Conservation (phyloP, 2,888 invertebrate genomes). For the Carpatolechia fugitivella region DNA sequence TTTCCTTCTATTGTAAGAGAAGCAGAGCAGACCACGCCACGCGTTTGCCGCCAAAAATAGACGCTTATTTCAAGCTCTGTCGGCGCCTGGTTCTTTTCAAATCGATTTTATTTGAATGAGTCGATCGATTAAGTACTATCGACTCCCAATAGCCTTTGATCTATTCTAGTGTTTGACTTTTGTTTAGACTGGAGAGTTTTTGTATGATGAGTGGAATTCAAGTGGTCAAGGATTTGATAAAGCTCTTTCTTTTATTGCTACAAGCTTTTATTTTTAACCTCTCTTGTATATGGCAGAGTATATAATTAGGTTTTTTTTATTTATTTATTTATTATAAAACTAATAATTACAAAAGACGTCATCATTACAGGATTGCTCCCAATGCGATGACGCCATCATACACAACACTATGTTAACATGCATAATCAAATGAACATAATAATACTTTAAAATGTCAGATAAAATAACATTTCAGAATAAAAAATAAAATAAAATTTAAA, state of each 20-base stretch:
- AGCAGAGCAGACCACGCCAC: conserved; percentile 28
- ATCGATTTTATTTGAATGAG: conserved; percentile 28
- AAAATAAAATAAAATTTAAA: too few species aligned
- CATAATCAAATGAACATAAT: too few species aligned
- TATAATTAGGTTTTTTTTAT: too few species aligned
- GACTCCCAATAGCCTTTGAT: conserved; percentile 10
- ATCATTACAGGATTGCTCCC: too few species aligned
- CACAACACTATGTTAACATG: too few species aligned
- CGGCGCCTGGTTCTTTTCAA: conserved; percentile 45
- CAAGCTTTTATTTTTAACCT: not conserved
- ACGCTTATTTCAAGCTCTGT: conserved; percentile 28
- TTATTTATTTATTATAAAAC: too few species aligned
- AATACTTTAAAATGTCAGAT: too few species aligned
- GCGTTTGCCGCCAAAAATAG: conserved; percentile 37
- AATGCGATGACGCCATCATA: too few species aligned
- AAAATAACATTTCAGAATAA: too few species aligned
- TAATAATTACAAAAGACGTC: too few species aligned
- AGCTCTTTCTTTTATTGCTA: not conserved
- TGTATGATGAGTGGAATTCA: not conserved
- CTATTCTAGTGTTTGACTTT: not conserved
- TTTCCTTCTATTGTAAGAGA: conserved; percentile 20
- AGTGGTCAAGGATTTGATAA: not conserved
- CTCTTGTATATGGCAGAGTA: too few species aligned
- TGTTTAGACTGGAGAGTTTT: not conserved
- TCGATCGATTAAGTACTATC: conserved; percentile 15